Evolutionary conservation across 2,113 vertebrate genomes (phyloP).

Genomic region (Poicephalus meyeri): DNA sequence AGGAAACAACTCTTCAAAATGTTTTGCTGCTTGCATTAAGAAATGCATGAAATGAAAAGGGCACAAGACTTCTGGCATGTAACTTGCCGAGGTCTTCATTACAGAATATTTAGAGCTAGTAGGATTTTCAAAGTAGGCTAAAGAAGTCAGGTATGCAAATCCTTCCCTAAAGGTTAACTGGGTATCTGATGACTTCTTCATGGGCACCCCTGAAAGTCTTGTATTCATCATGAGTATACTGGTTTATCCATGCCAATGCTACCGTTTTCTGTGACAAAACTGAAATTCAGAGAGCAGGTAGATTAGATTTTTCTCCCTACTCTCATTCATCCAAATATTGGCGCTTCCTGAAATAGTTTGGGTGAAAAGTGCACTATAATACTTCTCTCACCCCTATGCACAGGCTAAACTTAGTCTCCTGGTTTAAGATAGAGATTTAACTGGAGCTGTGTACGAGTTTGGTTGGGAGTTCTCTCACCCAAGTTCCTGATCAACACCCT

Average conservation of each 20-base stretch:
- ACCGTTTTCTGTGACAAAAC: background rate
- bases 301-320: background rate
- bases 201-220: background rate
- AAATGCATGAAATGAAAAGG: background rate
- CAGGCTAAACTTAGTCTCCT: background rate
- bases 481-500: background rate
- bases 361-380: background rate
- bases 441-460: background rate
- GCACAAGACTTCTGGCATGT: background rate
- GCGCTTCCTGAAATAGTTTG: background rate
- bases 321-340: background rate
- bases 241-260: background rate
- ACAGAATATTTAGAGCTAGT: background rate
- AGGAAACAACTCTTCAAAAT: background rate
- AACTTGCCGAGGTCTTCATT: background rate
- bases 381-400: background rate
- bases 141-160: background rate
- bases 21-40: background rate
- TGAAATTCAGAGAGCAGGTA: background rate
- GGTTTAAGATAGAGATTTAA: background rate
- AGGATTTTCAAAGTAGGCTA: background rate
- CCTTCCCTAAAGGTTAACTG: background rate
- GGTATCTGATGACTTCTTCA: background rate
- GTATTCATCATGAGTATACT: accelerated
- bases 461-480: background rate